phyloP scores from a whole-genome alignment of 2,113 vertebrate species.

The Macroglossus sobrinus region DNA sequence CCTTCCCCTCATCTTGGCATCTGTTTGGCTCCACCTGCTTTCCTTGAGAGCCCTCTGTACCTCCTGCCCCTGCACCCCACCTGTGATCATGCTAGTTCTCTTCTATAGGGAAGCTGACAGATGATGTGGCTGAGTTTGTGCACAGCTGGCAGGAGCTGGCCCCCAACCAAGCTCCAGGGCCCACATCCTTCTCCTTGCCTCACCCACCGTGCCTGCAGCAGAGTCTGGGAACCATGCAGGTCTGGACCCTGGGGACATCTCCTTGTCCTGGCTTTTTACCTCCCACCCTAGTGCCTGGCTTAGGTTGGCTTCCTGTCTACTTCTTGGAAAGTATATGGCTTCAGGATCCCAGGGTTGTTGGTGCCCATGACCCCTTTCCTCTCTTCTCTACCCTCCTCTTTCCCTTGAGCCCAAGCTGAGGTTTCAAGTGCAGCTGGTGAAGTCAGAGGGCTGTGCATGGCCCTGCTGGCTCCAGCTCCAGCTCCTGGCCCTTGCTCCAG shows the following conservation, averaged over 20 bases:
- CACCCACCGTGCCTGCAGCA: slow-evolving; percentile 88
- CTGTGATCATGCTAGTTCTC: background rate
- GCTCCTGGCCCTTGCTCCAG: slow-evolving; percentile 76
- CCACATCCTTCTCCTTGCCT: slow-evolving; percentile 77
- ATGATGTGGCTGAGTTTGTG: slow-evolving; percentile 91
- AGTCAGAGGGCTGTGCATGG: background rate
- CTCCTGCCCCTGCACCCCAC: background rate
- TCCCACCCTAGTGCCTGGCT: background rate
- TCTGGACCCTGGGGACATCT: slow-evolving; percentile 44
- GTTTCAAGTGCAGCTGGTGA: background rate
- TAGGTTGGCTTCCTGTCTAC: background rate
- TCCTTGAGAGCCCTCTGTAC: background rate
- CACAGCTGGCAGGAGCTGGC: slow-evolving; percentile 93
- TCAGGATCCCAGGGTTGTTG: background rate
- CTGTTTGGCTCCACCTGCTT: background rate
- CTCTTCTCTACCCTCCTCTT: background rate
- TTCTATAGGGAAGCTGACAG: slow-evolving; percentile 88
- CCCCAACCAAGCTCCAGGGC: slow-evolving; percentile 78
- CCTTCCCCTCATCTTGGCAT: background rate
- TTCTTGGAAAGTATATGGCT: background rate
- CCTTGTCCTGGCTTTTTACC: background rate
- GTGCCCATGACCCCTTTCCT: background rate
- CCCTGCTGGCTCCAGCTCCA: background rate
- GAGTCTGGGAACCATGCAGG: slow-evolving; percentile 83
- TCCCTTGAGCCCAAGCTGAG: background rate